These are phyloP conservation scores for Thecophora atra DNA, from an alignment of 2,888 invertebrate species.

Conservation along the genomic window DNA sequence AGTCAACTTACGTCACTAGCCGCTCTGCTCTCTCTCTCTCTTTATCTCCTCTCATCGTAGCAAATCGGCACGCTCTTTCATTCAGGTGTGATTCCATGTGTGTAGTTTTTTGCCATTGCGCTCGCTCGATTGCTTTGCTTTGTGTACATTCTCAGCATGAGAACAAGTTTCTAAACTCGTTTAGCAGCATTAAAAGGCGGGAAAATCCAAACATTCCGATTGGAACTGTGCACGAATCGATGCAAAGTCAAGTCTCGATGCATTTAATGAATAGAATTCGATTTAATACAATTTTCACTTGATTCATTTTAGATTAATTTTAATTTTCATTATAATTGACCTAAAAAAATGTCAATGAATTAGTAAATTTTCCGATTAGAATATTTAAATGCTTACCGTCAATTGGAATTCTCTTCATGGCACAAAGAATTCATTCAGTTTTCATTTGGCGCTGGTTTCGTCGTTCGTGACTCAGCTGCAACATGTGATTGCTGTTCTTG, in stretches of 20 bases:
- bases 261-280: too few relatives aligned
- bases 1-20: slow-evolving; percentile 18
- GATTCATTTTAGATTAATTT: too few relatives aligned
- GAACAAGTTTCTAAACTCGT: too few relatives aligned
- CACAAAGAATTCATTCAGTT: slow-evolving; percentile 16
- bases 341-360: too few relatives aligned
- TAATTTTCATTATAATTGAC: not conserved
- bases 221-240: not conserved
- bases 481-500: not conserved
- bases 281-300: too few relatives aligned
- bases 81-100: slow-evolving; percentile 13
- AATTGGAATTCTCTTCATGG: not conserved
- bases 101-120: slow-evolving; percentile 7
- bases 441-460: slow-evolving; percentile 3
- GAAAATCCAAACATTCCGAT: slow-evolving; percentile 10
- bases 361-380: not conserved
- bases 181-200: not conserved
- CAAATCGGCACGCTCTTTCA: not conserved
- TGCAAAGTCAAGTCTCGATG: too few relatives aligned
- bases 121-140: not conserved
- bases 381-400: too few relatives aligned
- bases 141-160: too few relatives aligned
- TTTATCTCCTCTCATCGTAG: not conserved
- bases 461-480: not conserved
- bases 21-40: slow-evolving; percentile 10